Evolutionary conservation across 2,888 invertebrate genomes (phyloP).

Genomic region (Megalurothrips usitatus): DNA sequence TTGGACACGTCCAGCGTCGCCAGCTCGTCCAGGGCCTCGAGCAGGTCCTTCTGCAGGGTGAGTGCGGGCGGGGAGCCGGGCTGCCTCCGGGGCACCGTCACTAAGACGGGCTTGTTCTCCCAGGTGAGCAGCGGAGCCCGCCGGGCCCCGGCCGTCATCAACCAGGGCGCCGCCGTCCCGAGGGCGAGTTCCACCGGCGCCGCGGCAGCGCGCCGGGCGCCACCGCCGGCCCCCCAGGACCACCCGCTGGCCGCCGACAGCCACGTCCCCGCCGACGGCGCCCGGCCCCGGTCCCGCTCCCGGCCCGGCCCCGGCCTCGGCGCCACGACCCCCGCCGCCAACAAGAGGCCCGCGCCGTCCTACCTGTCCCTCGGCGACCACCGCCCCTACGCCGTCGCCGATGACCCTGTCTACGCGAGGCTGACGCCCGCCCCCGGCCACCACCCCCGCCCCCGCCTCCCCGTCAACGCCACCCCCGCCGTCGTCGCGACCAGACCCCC

Average conservation of each 20-base stretch:
- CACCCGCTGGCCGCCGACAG: not conserved
- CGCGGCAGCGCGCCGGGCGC: too few species aligned
- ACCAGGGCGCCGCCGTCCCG: not conserved
- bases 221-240: not conserved
- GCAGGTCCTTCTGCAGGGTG: not conserved
- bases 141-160: not conserved
- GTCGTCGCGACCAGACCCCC: not conserved
- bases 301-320: not conserved
- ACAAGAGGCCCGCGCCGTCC: not conserved
- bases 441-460: not conserved
- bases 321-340: not conserved
- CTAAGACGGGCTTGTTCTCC: too few species aligned
- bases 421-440: not conserved
- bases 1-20: not conserved
- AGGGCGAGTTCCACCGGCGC: not conserved
- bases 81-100: too few species aligned
- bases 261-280: not conserved
- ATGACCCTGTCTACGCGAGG: not conserved
- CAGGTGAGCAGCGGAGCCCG: not conserved
- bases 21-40: not conserved
- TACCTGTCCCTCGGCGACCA: not conserved
- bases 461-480: not conserved
- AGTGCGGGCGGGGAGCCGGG: not conserved
- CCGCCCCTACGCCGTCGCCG: not conserved
- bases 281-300: not conserved